phyloP scores from a whole-genome alignment of 2,888 invertebrate species.

The Thymelicus lineola region DNA sequence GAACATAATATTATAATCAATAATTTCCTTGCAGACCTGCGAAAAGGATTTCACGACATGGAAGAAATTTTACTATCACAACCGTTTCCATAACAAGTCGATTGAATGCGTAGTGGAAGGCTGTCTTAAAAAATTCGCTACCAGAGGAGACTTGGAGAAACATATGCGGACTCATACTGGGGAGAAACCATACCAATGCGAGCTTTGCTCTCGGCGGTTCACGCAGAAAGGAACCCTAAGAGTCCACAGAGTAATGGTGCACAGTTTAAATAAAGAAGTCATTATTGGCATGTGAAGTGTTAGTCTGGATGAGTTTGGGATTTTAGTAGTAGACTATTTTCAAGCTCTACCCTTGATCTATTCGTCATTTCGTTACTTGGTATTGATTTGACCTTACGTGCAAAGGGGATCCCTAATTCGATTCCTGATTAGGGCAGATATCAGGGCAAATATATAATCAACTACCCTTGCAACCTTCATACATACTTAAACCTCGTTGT shows the following conservation, averaged over 20 bases:
- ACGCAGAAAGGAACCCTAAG: conserved; percentile 65
- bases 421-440: too few species aligned
- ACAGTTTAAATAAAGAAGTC: not conserved
- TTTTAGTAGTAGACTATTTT: too few species aligned
- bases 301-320: too few species aligned
- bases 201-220: conserved; percentile 62
- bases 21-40: conserved; percentile 61
- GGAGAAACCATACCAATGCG: conserved; percentile 67
- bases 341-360: too few species aligned
- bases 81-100: conserved; percentile 62
- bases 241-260: conserved; percentile 12
- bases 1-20: not conserved
- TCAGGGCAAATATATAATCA: too few species aligned
- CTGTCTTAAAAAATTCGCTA: conserved; percentile 70
- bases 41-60: conserved; percentile 56
- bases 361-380: too few species aligned
- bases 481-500: too few species aligned
- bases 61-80: conserved; percentile 70
- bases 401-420: too few species aligned
- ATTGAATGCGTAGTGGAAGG: conserved; percentile 56
- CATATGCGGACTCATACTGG: conserved; percentile 74
- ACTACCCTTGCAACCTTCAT: too few species aligned
- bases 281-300: conserved; percentile 10
- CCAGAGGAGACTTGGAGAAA: conserved; percentile 69
- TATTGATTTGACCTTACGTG: too few species aligned